These are phyloP conservation scores for Cynoglossus semilaevis DNA, from an alignment of 2,113 vertebrate genomes.

Conservation along the genomic window DNA sequence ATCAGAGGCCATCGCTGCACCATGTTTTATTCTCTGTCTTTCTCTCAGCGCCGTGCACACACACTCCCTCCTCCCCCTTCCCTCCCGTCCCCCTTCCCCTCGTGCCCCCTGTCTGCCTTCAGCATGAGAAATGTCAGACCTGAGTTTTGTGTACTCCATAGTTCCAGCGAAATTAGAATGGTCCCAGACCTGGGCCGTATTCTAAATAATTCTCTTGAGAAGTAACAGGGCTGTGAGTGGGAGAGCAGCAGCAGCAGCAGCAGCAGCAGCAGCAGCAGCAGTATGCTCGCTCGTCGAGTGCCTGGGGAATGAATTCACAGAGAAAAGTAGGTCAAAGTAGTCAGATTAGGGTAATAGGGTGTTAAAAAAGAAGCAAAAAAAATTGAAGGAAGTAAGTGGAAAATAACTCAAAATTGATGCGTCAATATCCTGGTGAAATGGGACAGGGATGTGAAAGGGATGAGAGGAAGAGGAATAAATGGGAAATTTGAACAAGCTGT, in stretches of 20 bases:
- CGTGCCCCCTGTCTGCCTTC: slow-evolving; percentile 30
- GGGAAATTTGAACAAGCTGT: not conserved
- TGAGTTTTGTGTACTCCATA: slow-evolving; percentile 61
- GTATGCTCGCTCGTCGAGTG: slow-evolving; percentile 15
- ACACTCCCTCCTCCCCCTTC: slow-evolving; percentile 1
- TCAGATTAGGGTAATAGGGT: slow-evolving; percentile 45
- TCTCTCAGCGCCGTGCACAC: slow-evolving; percentile 33
- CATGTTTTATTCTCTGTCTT: slow-evolving; percentile 73
- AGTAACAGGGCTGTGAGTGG: slow-evolving; percentile 24
- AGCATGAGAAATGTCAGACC: slow-evolving; percentile 59
- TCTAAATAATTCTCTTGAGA: slow-evolving; percentile 65
- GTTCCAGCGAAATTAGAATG: slow-evolving; percentile 64
- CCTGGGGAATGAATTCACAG: slow-evolving; percentile 21
- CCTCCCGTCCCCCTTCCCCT: too few species aligned
- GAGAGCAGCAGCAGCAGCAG: slow-evolving; percentile 31
- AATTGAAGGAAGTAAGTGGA: slow-evolving; percentile 15
- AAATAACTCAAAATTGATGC: slow-evolving; percentile 17
- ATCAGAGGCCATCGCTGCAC: slow-evolving; percentile 60
- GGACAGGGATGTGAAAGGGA: not conserved
- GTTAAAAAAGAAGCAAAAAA: slow-evolving; percentile 28
- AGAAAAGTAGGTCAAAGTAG: slow-evolving; percentile 61
- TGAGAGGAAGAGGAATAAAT: not conserved
- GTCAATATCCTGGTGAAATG: not conserved
- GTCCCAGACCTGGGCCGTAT: slow-evolving; percentile 62
- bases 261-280: slow-evolving; percentile 10